Conservation (phyloP, 2,888 invertebrate species). For the Spisula solida region DNA sequence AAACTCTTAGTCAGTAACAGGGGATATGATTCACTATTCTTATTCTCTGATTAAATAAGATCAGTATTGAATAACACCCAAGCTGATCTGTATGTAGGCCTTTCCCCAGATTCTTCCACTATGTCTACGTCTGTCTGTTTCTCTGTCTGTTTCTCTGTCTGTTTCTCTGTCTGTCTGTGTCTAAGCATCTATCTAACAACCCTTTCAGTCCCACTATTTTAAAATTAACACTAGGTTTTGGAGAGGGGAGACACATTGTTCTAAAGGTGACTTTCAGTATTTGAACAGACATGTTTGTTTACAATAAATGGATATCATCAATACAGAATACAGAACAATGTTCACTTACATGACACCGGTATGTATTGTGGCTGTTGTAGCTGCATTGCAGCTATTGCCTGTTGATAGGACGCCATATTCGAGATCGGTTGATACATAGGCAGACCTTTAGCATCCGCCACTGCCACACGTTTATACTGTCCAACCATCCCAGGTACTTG, state of each 20-base stretch:
- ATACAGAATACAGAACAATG: background rate
- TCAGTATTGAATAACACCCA: no score
- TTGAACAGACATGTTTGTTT: background rate
- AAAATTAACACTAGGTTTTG: background rate
- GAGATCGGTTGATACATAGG: slow-evolving; percentile 92
- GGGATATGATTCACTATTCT: no score
- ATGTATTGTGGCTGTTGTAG: slow-evolving; percentile 78
- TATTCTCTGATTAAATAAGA: no score
- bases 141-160: no score
- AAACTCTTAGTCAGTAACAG: no score
- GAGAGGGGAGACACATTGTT: background rate
- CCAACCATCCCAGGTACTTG: slow-evolving; percentile 70
- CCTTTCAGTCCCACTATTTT: no score
- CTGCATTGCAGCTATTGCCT: slow-evolving; percentile 93
- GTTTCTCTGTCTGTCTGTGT: background rate
- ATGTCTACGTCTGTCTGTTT: no score
- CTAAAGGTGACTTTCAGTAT: slow-evolving; percentile 1
- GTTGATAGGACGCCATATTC: slow-evolving; percentile 92
- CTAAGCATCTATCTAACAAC: no score
- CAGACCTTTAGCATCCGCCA: slow-evolving; percentile 94
- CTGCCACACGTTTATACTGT: slow-evolving; percentile 96
- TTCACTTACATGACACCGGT: slow-evolving; percentile 83
- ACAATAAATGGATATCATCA: background rate
- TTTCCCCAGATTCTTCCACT: no score
- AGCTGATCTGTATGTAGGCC: no score